phyloP scores from a whole-genome alignment of 2,888 invertebrate genomes.

The Spialia ferax region DNA sequence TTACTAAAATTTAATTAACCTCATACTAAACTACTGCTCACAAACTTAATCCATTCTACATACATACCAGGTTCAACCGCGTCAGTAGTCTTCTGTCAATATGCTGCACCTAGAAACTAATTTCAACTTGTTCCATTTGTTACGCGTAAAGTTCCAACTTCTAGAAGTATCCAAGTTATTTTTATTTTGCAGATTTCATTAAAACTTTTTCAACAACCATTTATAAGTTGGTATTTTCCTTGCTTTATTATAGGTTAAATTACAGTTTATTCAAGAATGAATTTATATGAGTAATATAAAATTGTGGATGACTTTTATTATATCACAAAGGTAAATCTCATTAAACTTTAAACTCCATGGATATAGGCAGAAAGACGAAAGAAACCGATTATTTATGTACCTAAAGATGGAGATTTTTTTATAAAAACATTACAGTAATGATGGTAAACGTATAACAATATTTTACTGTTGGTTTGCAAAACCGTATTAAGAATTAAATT shows the following conservation, averaged over 20 bases:
- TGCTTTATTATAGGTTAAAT: constrained; percentile 15
- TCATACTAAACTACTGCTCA: too few species aligned
- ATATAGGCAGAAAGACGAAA: too few species aligned
- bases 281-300: background rate
- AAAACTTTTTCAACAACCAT: constrained; percentile 36
- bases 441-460: too few species aligned
- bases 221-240: constrained; percentile 25
- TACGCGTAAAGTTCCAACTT: constrained; percentile 47
- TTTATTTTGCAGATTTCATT: constrained; percentile 39
- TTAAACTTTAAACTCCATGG: too few species aligned
- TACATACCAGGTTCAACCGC: background rate
- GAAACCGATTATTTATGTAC: too few species aligned
- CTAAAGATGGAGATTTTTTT: too few species aligned
- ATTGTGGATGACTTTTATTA: background rate
- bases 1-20: too few species aligned
- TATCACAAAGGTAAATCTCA: too few species aligned
- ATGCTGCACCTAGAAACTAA: constrained; percentile 44
- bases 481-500: background rate
- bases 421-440: too few species aligned
- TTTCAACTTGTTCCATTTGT: constrained; percentile 50
- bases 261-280: constrained; percentile 10
- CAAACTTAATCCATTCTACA: too few species aligned
- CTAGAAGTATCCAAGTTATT: constrained; percentile 27
- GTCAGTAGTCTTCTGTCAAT: constrained; percentile 35
- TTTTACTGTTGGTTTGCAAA: too few species aligned